phyloP scores from a whole-genome alignment of 1,140 invertebrate species.

The Bicyclus anynana region DNA sequence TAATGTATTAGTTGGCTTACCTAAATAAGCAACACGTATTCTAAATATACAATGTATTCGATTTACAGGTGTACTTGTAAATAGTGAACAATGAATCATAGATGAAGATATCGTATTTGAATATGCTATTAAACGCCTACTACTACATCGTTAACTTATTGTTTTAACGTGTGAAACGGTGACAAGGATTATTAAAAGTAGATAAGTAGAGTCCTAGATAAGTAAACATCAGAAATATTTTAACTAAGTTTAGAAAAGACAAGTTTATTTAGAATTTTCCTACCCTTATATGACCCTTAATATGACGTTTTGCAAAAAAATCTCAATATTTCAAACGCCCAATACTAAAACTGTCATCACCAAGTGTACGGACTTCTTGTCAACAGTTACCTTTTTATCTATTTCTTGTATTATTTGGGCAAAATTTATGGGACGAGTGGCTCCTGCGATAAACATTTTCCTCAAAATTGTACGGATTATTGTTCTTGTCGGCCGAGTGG shows the following conservation, averaged over 20 bases:
- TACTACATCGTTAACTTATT: not conserved
- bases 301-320: no score
- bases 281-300: no score
- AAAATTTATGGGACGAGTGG: conserved; percentile 68
- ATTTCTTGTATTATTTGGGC: conserved; percentile 64
- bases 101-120: conserved; percentile 1
- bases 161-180: not conserved
- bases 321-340: no score
- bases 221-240: no score
- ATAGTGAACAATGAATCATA: no score
- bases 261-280: conserved; percentile 14
- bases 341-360: conserved; percentile 36
- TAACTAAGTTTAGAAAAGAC: no score
- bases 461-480: conserved; percentile 68
- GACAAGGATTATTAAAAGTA: not conserved
- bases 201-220: no score
- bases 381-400: conserved; percentile 64
- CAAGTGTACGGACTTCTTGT: conserved; percentile 36
- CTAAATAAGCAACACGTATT: no score
- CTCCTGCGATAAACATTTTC: conserved; percentile 64
- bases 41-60: no score
- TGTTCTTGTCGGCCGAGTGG: conserved; percentile 63
- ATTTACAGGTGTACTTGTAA: no score
- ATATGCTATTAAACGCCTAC: not conserved
- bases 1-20: no score